Base-by-base conservation (phyloP, 92 coral and sea anemone genomes). In the Heliopora coerulea region DNA sequence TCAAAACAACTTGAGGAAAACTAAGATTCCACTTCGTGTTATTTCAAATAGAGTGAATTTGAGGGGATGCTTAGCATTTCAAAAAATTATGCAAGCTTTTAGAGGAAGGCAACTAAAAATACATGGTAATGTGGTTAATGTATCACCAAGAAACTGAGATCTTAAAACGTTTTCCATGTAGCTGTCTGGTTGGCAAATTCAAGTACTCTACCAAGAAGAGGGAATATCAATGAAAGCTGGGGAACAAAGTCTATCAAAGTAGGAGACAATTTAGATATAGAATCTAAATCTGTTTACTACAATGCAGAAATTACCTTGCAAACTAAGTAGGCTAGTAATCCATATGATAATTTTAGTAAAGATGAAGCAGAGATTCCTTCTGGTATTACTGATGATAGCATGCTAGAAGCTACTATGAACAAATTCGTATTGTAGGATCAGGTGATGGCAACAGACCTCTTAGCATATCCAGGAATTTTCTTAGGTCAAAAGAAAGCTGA, bases 291-390 rank as follows among this genome's bases (percentile, higher is more conserved):
- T 5, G 26, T 3, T 3, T 5, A 50, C 26, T 17, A 17, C 17
- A 50, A 19, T 50, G 17, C 26, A 50, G 4, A 17, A 23, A 17
- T 3, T 23, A 50, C 19, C 17, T 17, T 6, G 6, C 9, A 17
- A 17, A 50, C 3, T 17, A 50, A 50, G 26, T 5, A 7, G 7
- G 20, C 58, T 17, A 41, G n/a, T 1, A 49, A 84, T 72, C 25
- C 23, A 59, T 67, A 84, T 24, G 66, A 78, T 57, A 52, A 61
- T 5, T 78, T 39, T 60, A 78, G 73, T 68, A 79, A 83, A 60
- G 87, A 68, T 58, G 83, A 78, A 37, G 79, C 65, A 68, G 81
- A 74, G 31, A 74, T 49, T 28, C 81, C 81, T 61, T 72, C 85
- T 21, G 86, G 81, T 10, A 49, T 56, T 63, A 62, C 60, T n/a